Percentiles rank a stretch among this genome's conserved stretches.
Conservation (phyloP, 2,797 vertebrate species). For the Prunella strophiata region DNA sequence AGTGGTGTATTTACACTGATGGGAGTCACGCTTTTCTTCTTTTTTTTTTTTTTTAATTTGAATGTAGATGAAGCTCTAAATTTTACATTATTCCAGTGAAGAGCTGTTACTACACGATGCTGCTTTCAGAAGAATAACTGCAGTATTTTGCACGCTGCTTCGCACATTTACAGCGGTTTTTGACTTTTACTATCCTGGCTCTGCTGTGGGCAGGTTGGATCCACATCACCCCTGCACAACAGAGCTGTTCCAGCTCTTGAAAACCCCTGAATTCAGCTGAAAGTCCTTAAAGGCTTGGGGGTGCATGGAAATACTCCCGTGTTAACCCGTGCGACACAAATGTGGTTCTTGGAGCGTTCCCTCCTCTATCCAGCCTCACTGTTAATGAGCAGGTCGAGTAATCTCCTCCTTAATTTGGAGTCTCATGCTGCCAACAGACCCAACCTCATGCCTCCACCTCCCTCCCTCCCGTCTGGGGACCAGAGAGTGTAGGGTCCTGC, state of each 20-base stretch:
- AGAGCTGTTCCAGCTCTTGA: not conserved
- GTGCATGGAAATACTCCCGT: fast-evolving
- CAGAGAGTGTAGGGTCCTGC: not conserved
- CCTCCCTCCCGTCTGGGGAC: not conserved
- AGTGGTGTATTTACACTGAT: constrained; percentile 32
- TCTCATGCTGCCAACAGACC: not conserved
- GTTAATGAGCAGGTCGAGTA: not conserved
- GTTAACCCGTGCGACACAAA: not conserved
- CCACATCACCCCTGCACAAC: fast-evolving
- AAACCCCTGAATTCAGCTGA: not conserved
- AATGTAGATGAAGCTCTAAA: constrained; percentile 25
- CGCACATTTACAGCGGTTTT: not conserved
- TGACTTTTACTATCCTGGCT: not conserved
- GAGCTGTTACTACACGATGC: not conserved
- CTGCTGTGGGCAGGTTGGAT: not conserved
- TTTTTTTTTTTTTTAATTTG: not conserved
- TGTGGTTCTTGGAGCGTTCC: not conserved
- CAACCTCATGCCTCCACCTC: not conserved
- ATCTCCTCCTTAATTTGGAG: constrained; percentile 20
- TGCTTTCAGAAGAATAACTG: constrained; percentile 29
- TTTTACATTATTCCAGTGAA: constrained; percentile 42
- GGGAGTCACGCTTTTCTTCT: not conserved
- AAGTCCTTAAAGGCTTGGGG: not conserved
- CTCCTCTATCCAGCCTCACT: not conserved
- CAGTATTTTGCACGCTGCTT: constrained; percentile 26